These are phyloP conservation scores for Aldrovandia affinis DNA, from an alignment of 2,797 vertebrate genomes.

Conservation along the genomic window DNA sequence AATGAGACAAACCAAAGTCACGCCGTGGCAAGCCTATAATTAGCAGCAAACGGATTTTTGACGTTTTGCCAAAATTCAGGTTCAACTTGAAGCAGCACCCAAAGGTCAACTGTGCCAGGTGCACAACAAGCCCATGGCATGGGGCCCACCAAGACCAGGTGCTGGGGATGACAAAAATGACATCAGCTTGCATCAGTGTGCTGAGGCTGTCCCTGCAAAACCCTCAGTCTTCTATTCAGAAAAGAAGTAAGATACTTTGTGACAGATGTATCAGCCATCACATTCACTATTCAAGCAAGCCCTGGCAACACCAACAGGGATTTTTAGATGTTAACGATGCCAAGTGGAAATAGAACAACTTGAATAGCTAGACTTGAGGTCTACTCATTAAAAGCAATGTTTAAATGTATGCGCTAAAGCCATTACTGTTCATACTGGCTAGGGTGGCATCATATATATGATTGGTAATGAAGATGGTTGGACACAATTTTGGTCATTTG, in stretches of 20 bases:
- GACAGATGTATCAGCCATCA: not conserved
- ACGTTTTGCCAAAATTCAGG: slow-evolving; percentile 2
- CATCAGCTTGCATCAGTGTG: not conserved
- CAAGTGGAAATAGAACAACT: not conserved
- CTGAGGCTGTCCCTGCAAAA: not conserved
- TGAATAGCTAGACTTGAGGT: not conserved
- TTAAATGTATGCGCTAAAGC: not conserved
- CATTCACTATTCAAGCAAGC: not conserved
- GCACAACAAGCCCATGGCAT: not conserved
- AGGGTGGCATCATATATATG: not conserved
- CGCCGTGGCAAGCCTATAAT: not conserved
- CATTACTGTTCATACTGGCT: not conserved
- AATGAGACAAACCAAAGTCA: not conserved
- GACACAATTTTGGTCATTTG: too few relatives aligned
- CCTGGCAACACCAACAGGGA: not conserved
- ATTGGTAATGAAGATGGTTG: too few relatives aligned
- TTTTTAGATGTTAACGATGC: not conserved
- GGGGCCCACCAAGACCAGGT: not conserved
- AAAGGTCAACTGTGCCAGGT: not conserved
- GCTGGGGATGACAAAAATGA: not conserved
- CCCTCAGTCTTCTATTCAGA: not conserved
- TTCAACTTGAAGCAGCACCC: not conserved
- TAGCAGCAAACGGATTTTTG: not conserved
- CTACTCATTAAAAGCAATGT: not conserved
- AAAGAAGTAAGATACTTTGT: not conserved